Base-by-base conservation (phyloP, 2,797 vertebrate species). In the Naso thynnoides region DNA sequence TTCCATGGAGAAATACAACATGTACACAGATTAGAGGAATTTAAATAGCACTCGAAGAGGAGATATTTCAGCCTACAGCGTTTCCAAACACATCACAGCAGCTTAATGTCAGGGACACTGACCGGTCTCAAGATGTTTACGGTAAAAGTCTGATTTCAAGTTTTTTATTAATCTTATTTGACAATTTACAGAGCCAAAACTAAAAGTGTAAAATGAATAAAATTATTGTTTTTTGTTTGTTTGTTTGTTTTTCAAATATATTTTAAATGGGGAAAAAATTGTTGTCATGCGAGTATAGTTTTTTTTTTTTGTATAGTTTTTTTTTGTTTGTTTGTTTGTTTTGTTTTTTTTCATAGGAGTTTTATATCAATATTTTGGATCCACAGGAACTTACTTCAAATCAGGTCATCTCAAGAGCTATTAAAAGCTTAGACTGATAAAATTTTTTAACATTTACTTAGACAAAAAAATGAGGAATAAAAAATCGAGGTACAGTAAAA, bases 1-100 rank as follows among this genome's bases (percentile, higher is more conserved):
- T 68, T 68, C 83, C 59, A 86, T 62, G 64, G 78, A 75, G 69
- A 86, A 65, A 71, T 39, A 8, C 14, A 65, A 61, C 76, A 84
- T 53, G 52, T 24, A 75, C 36, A 79, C 45, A 65, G 76, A 88
- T 83, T 83, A 83, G 58, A 88, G 53, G 33, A 63, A 73, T 13
- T 55, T 52, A 72, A 79, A 67, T 29, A 42, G 41, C 21, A 31
- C 60, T 63, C 15, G 1, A 59, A 48, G 14, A 38, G 60, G 50
- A 79, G n/a, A 81, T 54, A 71, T 56, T 73, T 79, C 49, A 79
- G 19, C 58, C 61, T 77, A 74, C 36, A 66, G 33, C 56, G 52
- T 79, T 84, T 87, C 72, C 70, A 83, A 70, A 74, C 31, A 31
- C 44, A 4, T 70, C 63, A 62, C 18, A 7, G n/a, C n/a, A 29